Percentiles rank a stretch among this genome's conserved stretches.
Evolutionary conservation across 2,888 invertebrate genomes (phyloP).

Genomic region (Apoda limacodes): DNA sequence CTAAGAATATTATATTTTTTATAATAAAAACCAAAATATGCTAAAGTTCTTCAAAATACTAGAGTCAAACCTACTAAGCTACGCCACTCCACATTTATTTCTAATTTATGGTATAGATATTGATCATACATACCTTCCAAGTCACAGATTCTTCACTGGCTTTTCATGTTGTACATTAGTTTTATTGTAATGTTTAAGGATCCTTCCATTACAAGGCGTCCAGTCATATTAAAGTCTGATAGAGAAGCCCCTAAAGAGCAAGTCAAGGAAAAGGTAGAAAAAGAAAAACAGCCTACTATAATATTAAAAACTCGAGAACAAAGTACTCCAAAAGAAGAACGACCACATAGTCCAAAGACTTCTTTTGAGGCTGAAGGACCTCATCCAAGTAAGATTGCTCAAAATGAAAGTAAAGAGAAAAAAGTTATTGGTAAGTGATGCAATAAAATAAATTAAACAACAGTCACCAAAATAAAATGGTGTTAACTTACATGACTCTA

Average conservation of each 20-base stretch:
- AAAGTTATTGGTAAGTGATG: constrained; percentile 39
- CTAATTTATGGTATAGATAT: too few species aligned
- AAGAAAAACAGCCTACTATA: constrained; percentile 74
- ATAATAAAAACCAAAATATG: too few species aligned
- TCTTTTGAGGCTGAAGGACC: constrained; percentile 37
- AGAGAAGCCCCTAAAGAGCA: constrained; percentile 47
- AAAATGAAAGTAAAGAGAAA: constrained; percentile 65
- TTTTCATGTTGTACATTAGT: constrained; percentile 1
- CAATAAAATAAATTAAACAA: too few species aligned
- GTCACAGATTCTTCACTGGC: not conserved
- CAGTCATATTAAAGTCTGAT: constrained; percentile 61
- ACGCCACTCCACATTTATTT: too few species aligned
- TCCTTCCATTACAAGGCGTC: constrained; percentile 38
- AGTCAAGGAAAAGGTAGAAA: constrained; percentile 46
- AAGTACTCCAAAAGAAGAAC: constrained; percentile 61
- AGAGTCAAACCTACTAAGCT: too few species aligned
- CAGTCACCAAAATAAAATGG: too few species aligned
- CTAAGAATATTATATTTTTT: too few species aligned
- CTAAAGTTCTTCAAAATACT: too few species aligned
- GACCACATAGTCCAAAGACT: constrained; percentile 73
- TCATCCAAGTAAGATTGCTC: constrained; percentile 54
- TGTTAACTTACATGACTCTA: too few species aligned
- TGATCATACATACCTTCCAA: too few species aligned
- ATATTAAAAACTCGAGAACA: constrained; percentile 76
- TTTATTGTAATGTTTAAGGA: constrained; percentile 32